Base-by-base conservation (phyloP, 2,888 invertebrate genomes). In the Caenorhabditis doughertyi region DNA sequence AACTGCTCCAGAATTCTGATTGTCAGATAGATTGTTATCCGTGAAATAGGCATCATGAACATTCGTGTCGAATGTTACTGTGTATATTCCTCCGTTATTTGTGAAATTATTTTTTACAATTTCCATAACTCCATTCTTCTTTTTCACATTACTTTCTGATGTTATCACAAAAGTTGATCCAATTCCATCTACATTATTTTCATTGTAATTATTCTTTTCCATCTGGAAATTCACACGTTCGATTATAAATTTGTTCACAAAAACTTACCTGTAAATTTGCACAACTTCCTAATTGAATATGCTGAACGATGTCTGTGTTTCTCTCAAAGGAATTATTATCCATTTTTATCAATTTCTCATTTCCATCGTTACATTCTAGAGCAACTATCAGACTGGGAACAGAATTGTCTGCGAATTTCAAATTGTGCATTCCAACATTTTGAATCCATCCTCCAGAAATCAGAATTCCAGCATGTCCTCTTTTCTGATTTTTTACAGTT, bases 361-460 rank as follows among this genome's bases (percentile, higher is more conserved):
- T 74, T 21, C 65, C 79, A 47, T 79, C 81, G n/a, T 86, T 80
- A 70, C 86, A 86, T 72, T 82, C 68, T 42, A 84, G 71, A 8
- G 74, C 79, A 3, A 85, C 51, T 5, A 85, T 82, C 18, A 84
- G 29, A 49, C 81, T 79, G 1, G 85, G 82, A 2, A 84, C 83
- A 1, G 64, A 21, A 39, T 85, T 85, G 5, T 62, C 79, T 3
- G 42, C 39, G n/a, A 80, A 84, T 9, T 55, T 55, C 27, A 79
- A 25, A 49, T 74, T 70, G n/a, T 80, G 70, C 42, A 85, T 21
- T 32, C 67, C 70, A n/a, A 85, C 65, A 56, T 84, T 77, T 23
- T 64, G 62, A 47, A 82, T 77, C 84, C 84, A 85, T 42, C 84
- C 82, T 5, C 84, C 80, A 55, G 70, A 77, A 32, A 85, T 81